Evolutionary conservation across 1,140 invertebrate genomes (phyloP).

Genomic region (Lethocerus indicus): DNA sequence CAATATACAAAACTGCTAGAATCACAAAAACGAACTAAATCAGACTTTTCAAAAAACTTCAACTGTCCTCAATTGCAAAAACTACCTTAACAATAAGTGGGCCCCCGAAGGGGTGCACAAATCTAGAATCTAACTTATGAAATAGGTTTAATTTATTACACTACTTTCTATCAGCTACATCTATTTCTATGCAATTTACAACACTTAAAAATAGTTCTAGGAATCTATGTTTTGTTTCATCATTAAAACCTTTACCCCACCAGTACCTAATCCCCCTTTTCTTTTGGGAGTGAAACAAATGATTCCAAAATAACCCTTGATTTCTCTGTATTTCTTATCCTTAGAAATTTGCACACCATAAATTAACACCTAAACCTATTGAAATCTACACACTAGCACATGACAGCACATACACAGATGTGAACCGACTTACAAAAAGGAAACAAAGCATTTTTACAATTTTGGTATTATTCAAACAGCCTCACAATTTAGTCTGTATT

Average conservation of each 20-base stretch:
- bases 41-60: constrained; percentile 6
- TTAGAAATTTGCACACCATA: background rate
- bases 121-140: background rate
- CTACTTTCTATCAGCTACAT: constrained; percentile 3
- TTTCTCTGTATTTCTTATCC: background rate
- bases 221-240: constrained; percentile 4
- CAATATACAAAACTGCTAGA: too few species aligned
- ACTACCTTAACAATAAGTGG: too few species aligned
- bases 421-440: constrained; percentile 4
- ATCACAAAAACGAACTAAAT: too few species aligned
- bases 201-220: constrained; percentile 8
- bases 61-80: too few species aligned
- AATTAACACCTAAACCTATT: constrained; percentile 1
- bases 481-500: too few species aligned
- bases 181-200: constrained; percentile 3
- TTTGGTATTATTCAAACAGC: too few species aligned
- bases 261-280: constrained; percentile 1
- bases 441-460: too few species aligned
- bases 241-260: constrained; percentile 1
- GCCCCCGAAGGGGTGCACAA: constrained; percentile 6
- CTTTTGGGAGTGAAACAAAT: too few species aligned
- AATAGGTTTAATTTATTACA: constrained; percentile 5
- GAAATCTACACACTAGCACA: constrained; percentile 2
- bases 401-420: constrained; percentile 5
- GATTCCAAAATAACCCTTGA: too few species aligned